Conservation (phyloP, 2,113 vertebrate species). For the Glaucidium brasilianum region DNA sequence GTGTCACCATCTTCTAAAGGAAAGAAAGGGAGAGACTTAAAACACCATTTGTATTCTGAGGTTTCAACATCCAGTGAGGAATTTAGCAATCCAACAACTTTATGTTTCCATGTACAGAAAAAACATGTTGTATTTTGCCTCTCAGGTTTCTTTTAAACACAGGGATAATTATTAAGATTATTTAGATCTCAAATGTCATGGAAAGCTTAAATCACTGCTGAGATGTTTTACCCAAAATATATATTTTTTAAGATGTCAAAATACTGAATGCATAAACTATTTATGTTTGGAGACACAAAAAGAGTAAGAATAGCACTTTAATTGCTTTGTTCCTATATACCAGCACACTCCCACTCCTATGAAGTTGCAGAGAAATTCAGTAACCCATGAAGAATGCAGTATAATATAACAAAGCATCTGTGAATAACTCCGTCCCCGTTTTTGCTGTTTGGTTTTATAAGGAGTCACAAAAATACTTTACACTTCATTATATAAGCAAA, state of each 20-base stretch:
- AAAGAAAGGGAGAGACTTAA: background rate
- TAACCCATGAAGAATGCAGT: background rate
- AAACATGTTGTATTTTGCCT: background rate
- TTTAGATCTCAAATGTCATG: background rate
- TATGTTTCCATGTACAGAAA: background rate
- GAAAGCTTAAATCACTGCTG: background rate
- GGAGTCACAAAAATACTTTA: conserved; percentile 2
- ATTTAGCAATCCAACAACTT: background rate
- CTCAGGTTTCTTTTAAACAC: background rate
- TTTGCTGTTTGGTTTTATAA: background rate
- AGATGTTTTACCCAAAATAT: background rate
- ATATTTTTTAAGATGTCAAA: background rate
- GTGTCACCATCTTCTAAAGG: background rate
- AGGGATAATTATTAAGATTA: background rate
- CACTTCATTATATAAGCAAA: background rate
- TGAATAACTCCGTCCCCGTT: background rate
- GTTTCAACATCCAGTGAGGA: background rate
- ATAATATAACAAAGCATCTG: background rate
- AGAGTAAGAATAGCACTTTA: background rate
- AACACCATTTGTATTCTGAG: background rate
- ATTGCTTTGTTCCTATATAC: background rate
- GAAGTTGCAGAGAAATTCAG: background rate
- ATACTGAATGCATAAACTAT: background rate
- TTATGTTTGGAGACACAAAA: background rate
- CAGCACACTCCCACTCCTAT: background rate